These are phyloP conservation scores for Isaurus tuberculatus DNA, from an alignment of 92 coral and sea anemone genomes.

Conservation along the genomic window DNA sequence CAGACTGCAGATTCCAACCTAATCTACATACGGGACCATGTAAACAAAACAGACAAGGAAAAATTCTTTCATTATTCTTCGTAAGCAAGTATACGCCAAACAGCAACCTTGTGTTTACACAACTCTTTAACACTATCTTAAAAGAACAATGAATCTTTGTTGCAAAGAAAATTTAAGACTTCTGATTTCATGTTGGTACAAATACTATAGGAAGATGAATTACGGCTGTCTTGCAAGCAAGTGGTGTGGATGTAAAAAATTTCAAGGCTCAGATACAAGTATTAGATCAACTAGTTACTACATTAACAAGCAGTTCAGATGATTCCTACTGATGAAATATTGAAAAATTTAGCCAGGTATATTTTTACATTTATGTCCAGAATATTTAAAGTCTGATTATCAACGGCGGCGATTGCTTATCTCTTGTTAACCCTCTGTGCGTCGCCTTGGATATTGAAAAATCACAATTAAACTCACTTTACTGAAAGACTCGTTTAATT, in stretches of 20 bases:
- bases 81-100: neutral
- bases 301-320: slow-evolving; percentile 17
- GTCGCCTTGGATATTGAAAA: no score
- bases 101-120: neutral
- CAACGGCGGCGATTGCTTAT: no score
- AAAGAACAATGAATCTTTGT: neutral
- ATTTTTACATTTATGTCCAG: no score
- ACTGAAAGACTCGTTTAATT: no score
- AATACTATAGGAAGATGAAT: slow-evolving; percentile 56
- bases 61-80: no score
- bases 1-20: neutral
- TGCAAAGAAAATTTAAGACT: neutral
- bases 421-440: no score
- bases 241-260: slow-evolving; percentile 48
- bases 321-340: slow-evolving; percentile 25
- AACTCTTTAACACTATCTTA: neutral
- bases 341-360: slow-evolving; percentile 10
- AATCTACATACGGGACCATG: neutral
- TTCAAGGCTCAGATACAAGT: slow-evolving; percentile 54
- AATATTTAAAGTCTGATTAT: no score
- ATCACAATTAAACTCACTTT: no score
- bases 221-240: slow-evolving; percentile 18
- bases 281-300: slow-evolving; percentile 43
- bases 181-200: slow-evolving; percentile 11
- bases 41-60: neutral